phyloP scores from a whole-genome alignment of 2,797 vertebrate genomes.

The Gastrophryne carolinensis region DNA sequence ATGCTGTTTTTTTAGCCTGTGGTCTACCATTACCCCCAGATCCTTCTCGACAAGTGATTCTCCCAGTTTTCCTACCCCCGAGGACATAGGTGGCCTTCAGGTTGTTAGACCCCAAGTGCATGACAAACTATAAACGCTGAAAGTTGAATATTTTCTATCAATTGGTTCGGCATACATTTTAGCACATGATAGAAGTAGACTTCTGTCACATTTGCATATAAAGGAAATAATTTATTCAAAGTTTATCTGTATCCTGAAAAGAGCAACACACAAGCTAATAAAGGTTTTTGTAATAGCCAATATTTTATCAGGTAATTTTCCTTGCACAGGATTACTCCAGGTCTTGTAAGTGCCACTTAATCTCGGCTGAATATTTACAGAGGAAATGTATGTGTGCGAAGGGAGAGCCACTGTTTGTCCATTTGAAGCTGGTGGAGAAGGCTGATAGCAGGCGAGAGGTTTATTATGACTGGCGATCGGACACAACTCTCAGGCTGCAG shows the following conservation, averaged over 20 bases:
- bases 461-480: conserved; percentile 52
- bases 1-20: too few relatives aligned
- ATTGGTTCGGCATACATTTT: too few relatives aligned
- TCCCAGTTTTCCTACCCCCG: too few relatives aligned
- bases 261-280: conserved; percentile 28
- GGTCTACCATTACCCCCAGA: too few relatives aligned
- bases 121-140: too few relatives aligned
- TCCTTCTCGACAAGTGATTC: too few relatives aligned
- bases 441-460: conserved; percentile 30
- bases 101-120: too few relatives aligned
- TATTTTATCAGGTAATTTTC: conserved; percentile 30
- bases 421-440: conserved; percentile 29
- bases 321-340: conserved; percentile 30
- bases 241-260: conserved; percentile 30
- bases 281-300: conserved; percentile 26
- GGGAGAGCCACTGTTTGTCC: conserved; percentile 47
- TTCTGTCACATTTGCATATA: conserved; percentile 6
- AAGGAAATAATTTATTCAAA: conserved; percentile 1
- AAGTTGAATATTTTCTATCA: too few relatives aligned
- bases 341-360: conserved; percentile 43
- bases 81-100: too few relatives aligned
- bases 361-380: conserved; percentile 42
- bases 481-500: conserved; percentile 18
- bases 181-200: background rate
- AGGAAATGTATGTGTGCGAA: conserved; percentile 50